Percentiles rank a stretch among this genome's conserved stretches.
These are phyloP conservation scores for Lampris incognitus DNA, from an alignment of 2,113 vertebrate species.

Conservation along the genomic window DNA sequence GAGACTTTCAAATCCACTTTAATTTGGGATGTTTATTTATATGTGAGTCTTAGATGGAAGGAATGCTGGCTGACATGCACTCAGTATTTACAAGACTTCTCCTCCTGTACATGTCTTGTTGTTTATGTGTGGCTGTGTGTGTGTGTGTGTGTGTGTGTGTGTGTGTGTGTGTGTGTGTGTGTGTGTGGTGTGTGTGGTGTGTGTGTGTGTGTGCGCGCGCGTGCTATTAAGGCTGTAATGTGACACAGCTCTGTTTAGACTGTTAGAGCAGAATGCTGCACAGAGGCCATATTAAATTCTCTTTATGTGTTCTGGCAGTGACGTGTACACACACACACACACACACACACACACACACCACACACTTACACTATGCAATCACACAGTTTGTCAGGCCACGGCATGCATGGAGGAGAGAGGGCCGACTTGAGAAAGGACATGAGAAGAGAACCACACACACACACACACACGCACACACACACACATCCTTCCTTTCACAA, in stretches of 20 bases:
- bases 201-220: conserved; percentile 23
- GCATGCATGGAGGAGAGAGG: conserved; percentile 22
- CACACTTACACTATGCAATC: conserved; percentile 30
- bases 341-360: conserved; percentile 11
- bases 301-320: conserved; percentile 22
- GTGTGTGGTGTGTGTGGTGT: conserved; percentile 2
- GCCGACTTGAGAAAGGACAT: conserved; percentile 20
- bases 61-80: conserved; percentile 64
- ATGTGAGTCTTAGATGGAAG: conserved; percentile 59
- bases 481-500: neutral
- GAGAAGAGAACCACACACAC: neutral
- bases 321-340: conserved; percentile 2
- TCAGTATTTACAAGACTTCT: conserved; percentile 68
- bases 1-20: conserved; percentile 51
- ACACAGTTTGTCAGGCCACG: conserved; percentile 48
- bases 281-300: conserved; percentile 68
- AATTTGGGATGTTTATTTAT: conserved; percentile 77
- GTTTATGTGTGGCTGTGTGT: conserved; percentile 19
- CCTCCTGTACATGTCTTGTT: conserved; percentile 51
- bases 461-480: neutral
- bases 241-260: conserved; percentile 79
- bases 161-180: neutral
- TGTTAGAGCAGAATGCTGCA: conserved; percentile 68
- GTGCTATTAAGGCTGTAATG: conserved; percentile 61
- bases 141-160: conserved; percentile 18